Base-by-base conservation (phyloP, 2,888 invertebrate genomes). In the Dasypolia templi region DNA sequence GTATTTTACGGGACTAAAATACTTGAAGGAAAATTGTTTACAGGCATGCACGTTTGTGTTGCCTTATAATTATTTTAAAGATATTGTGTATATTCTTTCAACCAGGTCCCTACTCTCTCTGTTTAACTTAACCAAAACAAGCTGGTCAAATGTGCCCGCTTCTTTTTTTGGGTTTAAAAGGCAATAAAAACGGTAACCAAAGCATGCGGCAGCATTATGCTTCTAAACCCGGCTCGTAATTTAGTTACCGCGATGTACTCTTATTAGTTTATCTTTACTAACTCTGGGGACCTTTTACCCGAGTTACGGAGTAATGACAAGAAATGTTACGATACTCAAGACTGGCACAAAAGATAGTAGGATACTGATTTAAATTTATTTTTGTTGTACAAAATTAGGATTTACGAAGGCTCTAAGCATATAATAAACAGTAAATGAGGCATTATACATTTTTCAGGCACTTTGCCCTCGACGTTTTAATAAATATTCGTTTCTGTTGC, bases 231-330 rank as follows among this genome's bases (percentile, higher is more conserved):
- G 32, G 53, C 62, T 72, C 64, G 74, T 75, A 75, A 84, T 68
- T 61, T 72, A 44, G 74, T 74, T 72, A 84, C 84, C 58, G 64
- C 69, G 63, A 76, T 71, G 46, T 79, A 74, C 79, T 81, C 79
- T 86, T 83, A 86, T 85, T 85, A 86, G 82, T 85, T 82, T 82
- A 82, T 79, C 79, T 75, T 70, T 59, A 68, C 73, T 74, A 61
- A 66, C 61, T 61, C 73, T 39, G 51, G 29, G 51, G 29, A 65
- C 74, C 72, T 81, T 79, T 83, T 83, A 73, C 66, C 46, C 81
- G 11, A 61, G 67, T 35, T 56, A 59, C 58, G 59, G 56, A 71
- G 55, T 85, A 75, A 73, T 72, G 75, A 77, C 67, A 85, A 86
- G 86, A 83, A 81, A 79, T 76, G 75, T 76, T 75, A 61, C 75